Evolutionary conservation across 2,797 vertebrate genomes (phyloP).

Genomic region (Sphenodon punctatus): DNA sequence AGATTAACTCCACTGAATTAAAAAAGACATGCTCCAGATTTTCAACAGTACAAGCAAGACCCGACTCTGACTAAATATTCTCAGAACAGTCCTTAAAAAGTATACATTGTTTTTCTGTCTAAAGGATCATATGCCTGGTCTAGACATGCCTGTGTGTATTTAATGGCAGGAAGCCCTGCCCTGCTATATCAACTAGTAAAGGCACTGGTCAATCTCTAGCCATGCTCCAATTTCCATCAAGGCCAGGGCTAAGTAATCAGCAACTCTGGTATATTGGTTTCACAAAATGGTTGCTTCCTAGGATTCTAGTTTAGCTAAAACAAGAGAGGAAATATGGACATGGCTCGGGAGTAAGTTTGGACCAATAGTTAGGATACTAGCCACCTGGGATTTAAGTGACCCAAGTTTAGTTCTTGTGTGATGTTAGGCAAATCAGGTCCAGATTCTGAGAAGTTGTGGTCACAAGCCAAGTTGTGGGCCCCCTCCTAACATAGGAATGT

Average conservation of each 20-base stretch:
- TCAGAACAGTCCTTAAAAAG: not conserved
- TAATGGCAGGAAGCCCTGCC: not conserved
- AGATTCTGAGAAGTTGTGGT: too few species aligned
- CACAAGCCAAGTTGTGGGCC: too few species aligned
- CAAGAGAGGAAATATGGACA: not conserved
- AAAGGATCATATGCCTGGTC: fast-evolving
- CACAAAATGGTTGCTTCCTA: not conserved
- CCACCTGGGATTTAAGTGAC: too few species aligned
- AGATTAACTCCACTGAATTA: not conserved
- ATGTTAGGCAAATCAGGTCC: too few species aligned
- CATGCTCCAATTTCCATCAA: not conserved
- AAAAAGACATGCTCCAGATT: too few species aligned
- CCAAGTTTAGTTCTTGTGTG: too few species aligned
- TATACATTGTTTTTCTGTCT: not conserved
- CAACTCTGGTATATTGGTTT: not conserved
- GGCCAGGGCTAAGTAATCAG: not conserved
- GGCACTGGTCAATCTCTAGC: not conserved
- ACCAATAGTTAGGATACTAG: too few species aligned
- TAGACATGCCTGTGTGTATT: fast-evolving
- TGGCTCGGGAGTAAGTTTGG: too few species aligned
- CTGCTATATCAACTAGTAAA: not conserved
- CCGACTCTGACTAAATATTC: not conserved
- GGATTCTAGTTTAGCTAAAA: not conserved
- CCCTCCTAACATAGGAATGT: too few species aligned
- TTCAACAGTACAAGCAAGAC: not conserved